phyloP scores from a whole-genome alignment of 1,140 invertebrate species.

The Tyrophagus putrescentiae region DNA sequence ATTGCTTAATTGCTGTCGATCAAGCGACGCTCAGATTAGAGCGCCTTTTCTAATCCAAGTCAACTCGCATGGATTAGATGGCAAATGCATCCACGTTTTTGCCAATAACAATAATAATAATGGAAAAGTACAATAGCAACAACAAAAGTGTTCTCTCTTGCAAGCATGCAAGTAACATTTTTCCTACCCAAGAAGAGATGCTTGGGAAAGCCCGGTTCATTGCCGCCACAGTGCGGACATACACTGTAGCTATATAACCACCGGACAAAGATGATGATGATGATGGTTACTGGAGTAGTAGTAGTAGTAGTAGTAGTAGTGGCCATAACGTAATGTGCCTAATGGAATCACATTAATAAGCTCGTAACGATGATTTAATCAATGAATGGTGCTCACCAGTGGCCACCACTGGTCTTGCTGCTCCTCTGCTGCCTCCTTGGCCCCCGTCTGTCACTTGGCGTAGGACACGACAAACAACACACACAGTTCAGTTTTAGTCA shows the following conservation, averaged over 20 bases:
- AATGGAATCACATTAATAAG: slow-evolving; percentile 11
- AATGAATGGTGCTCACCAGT: not conserved
- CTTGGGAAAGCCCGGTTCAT: too few relatives aligned
- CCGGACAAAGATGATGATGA: too few relatives aligned
- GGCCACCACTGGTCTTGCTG: not conserved
- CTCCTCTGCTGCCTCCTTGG: too few relatives aligned
- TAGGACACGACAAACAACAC: too few relatives aligned
- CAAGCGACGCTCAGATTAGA: slow-evolving; percentile 11
- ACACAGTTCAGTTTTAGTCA: too few relatives aligned
- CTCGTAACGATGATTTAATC: slow-evolving; percentile 7
- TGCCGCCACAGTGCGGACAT: not conserved
- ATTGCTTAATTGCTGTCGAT: not conserved
- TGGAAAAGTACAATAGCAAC: too few relatives aligned
- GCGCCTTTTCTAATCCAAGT: slow-evolving; percentile 12
- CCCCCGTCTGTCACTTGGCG: not conserved
- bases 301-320: too few relatives aligned
- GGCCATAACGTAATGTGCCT: slow-evolving; percentile 3
- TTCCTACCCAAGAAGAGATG: too few relatives aligned
- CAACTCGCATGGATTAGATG: slow-evolving; percentile 1
- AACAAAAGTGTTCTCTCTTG: too few relatives aligned
- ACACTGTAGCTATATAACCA: not conserved
- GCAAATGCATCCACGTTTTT: not conserved
- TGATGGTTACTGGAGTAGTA: too few relatives aligned
- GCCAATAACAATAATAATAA: too few relatives aligned
- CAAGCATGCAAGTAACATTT: too few relatives aligned